Conservation (phyloP, 1,140 invertebrate genomes). For the Heliconius eleuchia region DNA sequence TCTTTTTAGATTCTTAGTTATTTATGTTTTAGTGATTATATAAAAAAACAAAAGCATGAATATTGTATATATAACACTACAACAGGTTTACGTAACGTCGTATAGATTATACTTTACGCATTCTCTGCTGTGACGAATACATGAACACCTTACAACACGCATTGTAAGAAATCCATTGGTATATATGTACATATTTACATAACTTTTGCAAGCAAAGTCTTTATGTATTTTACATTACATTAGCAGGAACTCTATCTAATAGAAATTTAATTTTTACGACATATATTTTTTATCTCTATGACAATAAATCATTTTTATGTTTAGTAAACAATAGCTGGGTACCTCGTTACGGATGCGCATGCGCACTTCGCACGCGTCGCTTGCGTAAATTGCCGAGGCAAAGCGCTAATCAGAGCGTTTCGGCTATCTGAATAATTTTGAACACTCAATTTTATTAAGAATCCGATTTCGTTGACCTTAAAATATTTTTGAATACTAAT, state of each 20-base stretch:
- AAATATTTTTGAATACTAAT: not conserved
- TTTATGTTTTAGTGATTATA: no score
- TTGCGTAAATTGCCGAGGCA: constrained; percentile 59
- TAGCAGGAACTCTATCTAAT: no score
- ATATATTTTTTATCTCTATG: not conserved
- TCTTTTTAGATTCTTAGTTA: no score
- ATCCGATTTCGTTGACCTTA: constrained; percentile 17
- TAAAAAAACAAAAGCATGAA: no score
- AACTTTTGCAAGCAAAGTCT: not conserved
- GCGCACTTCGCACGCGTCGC: constrained; percentile 41
- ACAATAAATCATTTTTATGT: constrained; percentile 6
- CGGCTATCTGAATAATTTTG: constrained; percentile 44
- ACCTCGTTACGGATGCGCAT: constrained; percentile 34
- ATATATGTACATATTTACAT: constrained; percentile 7
- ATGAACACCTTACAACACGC: not conserved
- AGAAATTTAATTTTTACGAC: no score
- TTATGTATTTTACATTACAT: no score
- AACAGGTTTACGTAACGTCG: not conserved
- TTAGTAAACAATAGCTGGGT: constrained; percentile 11
- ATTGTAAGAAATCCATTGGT: not conserved
- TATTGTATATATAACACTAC: not conserved
- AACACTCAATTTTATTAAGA: constrained; percentile 25
- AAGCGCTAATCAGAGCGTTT: constrained; percentile 69
- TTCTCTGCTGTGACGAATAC: not conserved
- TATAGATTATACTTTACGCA: constrained; percentile 1